phyloP scores from a whole-genome alignment of 2,888 invertebrate genomes.

The Amphipyra berbera region DNA sequence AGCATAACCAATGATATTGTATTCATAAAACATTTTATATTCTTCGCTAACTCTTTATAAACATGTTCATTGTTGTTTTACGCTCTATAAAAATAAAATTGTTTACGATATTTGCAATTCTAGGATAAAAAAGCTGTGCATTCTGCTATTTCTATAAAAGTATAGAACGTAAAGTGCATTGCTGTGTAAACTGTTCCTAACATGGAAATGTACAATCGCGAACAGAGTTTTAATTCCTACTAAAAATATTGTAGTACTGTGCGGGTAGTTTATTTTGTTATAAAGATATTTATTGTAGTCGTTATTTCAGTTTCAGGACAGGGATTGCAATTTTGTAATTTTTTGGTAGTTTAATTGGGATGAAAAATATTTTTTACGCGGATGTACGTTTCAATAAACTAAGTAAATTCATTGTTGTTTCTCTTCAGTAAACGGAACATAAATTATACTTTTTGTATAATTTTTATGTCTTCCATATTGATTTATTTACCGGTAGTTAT shows the following conservation, averaged over 20 bases:
- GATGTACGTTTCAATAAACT: too few species aligned
- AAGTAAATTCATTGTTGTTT: too few species aligned
- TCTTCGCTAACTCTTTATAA: background rate
- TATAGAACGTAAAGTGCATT: slow-evolving; percentile 51
- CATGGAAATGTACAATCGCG: slow-evolving; percentile 43
- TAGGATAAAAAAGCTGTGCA: slow-evolving; percentile 18
- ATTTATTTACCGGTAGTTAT: too few species aligned
- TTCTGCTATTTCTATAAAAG: slow-evolving; percentile 33
- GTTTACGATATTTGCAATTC: slow-evolving; percentile 13
- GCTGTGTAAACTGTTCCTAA: slow-evolving; percentile 50
- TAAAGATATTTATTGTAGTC: too few species aligned
- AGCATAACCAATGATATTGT: background rate
- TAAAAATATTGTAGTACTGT: slow-evolving; percentile 15
- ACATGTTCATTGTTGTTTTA: background rate
- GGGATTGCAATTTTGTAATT: slow-evolving; percentile 8
- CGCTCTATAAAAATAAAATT: slow-evolving; percentile 11
- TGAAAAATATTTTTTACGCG: too few species aligned
- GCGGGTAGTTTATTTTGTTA: too few species aligned
- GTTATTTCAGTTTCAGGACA: too few species aligned
- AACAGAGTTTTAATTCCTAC: slow-evolving; percentile 29
- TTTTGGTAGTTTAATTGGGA: too few species aligned
- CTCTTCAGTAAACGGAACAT: too few species aligned
- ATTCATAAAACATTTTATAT: background rate
- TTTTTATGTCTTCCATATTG: too few species aligned
- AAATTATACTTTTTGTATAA: too few species aligned